Percentiles rank a stretch among this genome's conserved stretches.
Conservation (phyloP, 23 tunicate species). For the Botrylloides violaceus region DNA sequence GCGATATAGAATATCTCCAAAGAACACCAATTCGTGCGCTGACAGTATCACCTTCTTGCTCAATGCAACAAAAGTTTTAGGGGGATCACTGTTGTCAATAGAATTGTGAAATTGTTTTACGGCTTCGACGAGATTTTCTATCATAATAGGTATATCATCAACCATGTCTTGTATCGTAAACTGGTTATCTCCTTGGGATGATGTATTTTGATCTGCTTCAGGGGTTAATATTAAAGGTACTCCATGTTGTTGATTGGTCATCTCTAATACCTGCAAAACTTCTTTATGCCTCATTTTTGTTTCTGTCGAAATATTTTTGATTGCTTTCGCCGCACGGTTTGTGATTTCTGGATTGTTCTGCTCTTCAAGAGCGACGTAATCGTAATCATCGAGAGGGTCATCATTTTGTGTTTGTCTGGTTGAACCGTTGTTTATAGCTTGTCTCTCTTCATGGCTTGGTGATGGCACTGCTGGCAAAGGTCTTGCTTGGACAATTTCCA, state of each 20-base stretch:
- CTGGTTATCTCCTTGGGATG: neutral
- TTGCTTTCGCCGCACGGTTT: neutral
- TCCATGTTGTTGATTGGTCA: constrained; percentile 17
- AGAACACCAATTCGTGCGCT: constrained; percentile 80
- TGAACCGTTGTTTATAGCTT: neutral
- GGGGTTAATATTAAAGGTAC: neutral
- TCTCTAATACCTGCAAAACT: constrained; percentile 22
- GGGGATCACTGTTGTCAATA: constrained; percentile 51
- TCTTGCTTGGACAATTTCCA: constrained; percentile 48
- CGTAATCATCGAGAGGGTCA: constrained; percentile 83
- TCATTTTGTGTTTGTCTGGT: constrained; percentile 9
- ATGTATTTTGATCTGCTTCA: neutral
- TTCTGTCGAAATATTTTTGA: neutral
- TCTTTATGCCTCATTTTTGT: constrained; percentile 8
- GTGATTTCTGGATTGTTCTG: constrained; percentile 4
- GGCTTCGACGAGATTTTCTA: constrained; percentile 38
- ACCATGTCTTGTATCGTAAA: constrained; percentile 26
- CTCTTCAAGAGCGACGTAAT: constrained; percentile 83
- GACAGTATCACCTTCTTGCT: constrained; percentile 75
- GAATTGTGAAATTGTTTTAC: constrained; percentile 40
- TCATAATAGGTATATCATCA: constrained; percentile 41
- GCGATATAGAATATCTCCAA: constrained; percentile 58
- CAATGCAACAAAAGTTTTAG: constrained; percentile 65
- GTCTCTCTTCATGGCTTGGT: neutral
- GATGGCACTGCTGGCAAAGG: constrained; percentile 74